These are phyloP conservation scores for Platichthys stellatus DNA, from an alignment of 2,113 vertebrate genomes.

Conservation along the genomic window DNA sequence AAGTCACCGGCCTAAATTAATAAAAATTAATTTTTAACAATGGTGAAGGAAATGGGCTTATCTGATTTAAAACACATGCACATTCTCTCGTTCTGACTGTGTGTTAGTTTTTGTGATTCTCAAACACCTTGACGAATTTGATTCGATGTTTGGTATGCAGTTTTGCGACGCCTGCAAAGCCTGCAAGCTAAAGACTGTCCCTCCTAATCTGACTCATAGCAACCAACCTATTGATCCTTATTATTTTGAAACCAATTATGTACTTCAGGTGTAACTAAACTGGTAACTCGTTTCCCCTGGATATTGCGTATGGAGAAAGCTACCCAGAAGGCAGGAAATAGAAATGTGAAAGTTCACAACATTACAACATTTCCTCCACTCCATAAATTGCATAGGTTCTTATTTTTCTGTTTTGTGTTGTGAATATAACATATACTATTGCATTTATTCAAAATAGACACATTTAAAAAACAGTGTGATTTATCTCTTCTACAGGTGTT, in stretches of 20 bases:
- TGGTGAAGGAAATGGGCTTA: not conserved
- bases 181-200: not conserved
- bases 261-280: not conserved
- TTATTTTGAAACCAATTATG: not conserved
- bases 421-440: not conserved
- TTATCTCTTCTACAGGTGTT: not conserved
- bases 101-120: constrained; percentile 1
- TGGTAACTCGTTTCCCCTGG: not conserved
- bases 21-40: not conserved
- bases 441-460: not conserved
- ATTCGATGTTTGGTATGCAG: not conserved
- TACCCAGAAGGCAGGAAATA: not conserved
- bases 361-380: not conserved
- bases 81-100: not conserved
- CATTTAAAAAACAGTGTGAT: not conserved
- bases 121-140: not conserved
- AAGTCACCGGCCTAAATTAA: not conserved
- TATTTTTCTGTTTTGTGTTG: not conserved
- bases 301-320: not conserved
- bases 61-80: not conserved
- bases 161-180: not conserved
- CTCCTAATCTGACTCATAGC: not conserved
- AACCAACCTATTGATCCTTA: not conserved
- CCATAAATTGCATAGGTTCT: not conserved
- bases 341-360: not conserved